Conservation (phyloP, 2,888 invertebrate species). For the Scrobipalpa atriplicella region DNA sequence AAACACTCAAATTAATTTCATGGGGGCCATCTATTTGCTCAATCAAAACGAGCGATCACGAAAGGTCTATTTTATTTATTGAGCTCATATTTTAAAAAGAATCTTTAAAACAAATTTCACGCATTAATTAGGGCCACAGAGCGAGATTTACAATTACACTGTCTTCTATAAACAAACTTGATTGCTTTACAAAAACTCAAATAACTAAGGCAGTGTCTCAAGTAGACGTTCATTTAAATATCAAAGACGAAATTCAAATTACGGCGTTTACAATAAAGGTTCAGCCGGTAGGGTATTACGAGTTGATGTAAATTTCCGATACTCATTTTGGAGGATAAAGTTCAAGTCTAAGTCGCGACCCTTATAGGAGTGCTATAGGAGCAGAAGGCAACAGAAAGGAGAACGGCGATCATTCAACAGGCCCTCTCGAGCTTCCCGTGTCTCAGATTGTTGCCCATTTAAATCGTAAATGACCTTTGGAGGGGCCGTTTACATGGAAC, state of each 20-base stretch:
- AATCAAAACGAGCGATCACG: background rate
- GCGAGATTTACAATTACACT: slow-evolving; percentile 80
- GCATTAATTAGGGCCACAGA: slow-evolving; percentile 79
- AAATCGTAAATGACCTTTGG: slow-evolving; percentile 32
- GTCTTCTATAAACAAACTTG: slow-evolving; percentile 80
- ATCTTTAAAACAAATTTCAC: slow-evolving; percentile 57
- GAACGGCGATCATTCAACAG: slow-evolving; percentile 41
- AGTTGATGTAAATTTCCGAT: slow-evolving; percentile 82
- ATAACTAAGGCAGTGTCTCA: slow-evolving; percentile 83
- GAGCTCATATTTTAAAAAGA: slow-evolving; percentile 26
- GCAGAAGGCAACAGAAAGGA: slow-evolving; percentile 29
- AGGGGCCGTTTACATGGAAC: slow-evolving; percentile 25
- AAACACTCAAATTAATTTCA: slow-evolving; percentile 1
- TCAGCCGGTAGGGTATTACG: slow-evolving; percentile 78
- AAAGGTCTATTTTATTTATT: slow-evolving; percentile 13
- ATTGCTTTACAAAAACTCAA: slow-evolving; percentile 83
- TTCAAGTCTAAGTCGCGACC: slow-evolving; percentile 70
- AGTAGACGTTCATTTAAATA: slow-evolving; percentile 82
- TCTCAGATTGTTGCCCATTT: slow-evolving; percentile 30
- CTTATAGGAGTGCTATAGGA: slow-evolving; percentile 43
- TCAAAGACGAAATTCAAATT: slow-evolving; percentile 83
- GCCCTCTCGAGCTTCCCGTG: slow-evolving; percentile 30
- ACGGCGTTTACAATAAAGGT: slow-evolving; percentile 82
- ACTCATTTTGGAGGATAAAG: slow-evolving; percentile 79
- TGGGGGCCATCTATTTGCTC: background rate